Evolutionary conservation across 2,113 vertebrate genomes (phyloP), one percentile per base, ranked within the genome.

Genomic region (Laterallus jamaicensis): DNA sequence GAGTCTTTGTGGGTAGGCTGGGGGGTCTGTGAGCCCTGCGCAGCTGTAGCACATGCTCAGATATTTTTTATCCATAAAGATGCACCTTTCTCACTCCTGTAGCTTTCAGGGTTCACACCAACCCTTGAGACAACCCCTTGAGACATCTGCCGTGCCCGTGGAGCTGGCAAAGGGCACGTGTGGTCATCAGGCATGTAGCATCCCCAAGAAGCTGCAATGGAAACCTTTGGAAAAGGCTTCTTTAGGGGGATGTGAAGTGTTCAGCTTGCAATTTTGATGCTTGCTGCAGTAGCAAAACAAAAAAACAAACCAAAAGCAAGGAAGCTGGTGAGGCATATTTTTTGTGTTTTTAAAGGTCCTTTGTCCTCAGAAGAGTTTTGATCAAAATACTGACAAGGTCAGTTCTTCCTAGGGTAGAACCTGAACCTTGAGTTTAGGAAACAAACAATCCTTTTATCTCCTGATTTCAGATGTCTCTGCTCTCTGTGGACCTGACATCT

Each of bases 311-410:
- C 17, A 54, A 54, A 54, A 54, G 24, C 2, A 0, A 58, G 82
- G 59, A 52, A 42, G 70, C 62, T 32, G 18, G 32, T 50, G 59
- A 92, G 47, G 56, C 59, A 21, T 32, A 22, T 59, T 78, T 71
- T 95, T 91, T 95, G 96, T 89, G 9, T 54, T 97, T 97, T 97
- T 96, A 97, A 91, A 97, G 91, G 96, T 96, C 90, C 69, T 60
- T 9, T 70, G 63, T 95, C 95, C 84, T 96, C 90, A 89, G 97
- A 95, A 97, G 97, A 94, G 93, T 93, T 97, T 97, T 98, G 98
- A 98, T 98, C 97, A 97, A 96, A 97, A 89, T 54, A 74, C 96
- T 97, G 97, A 98, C 97, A 98, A 97, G 97, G 98, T 98, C 97
- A 91, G 96, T 97, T 96, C 97, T 98, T 98, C 95, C 87, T 83